These are phyloP conservation scores for Sebastes hubbsi DNA, from an alignment of 2,797 vertebrate genomes.

Conservation along the genomic window DNA sequence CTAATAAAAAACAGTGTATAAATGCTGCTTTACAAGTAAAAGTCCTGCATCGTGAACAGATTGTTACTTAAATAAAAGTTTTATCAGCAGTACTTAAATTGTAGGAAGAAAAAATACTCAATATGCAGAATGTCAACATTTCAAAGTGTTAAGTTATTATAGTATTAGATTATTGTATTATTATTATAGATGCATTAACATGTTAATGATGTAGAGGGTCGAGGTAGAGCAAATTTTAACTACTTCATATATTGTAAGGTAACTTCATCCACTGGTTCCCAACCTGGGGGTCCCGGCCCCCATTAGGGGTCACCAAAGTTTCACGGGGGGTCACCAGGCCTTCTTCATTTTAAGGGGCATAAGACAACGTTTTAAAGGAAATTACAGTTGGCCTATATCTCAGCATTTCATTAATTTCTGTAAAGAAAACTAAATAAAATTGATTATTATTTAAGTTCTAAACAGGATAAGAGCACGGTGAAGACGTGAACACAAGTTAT, in stretches of 20 bases:
- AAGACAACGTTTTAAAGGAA: no score
- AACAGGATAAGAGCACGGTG: no score
- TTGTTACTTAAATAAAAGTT: background rate
- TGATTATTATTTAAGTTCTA: no score
- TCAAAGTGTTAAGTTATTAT: background rate
- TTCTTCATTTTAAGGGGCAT: fast-evolving
- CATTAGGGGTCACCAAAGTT: no score
- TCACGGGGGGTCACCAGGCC: fast-evolving
- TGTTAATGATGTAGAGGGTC: fast-evolving
- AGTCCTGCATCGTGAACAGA: background rate
- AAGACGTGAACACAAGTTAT: no score
- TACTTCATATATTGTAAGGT: background rate
- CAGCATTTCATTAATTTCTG: no score
- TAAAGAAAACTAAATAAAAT: no score
- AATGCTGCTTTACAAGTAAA: background rate
- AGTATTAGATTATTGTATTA: no score
- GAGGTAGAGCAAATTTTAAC: background rate
- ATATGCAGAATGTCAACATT: background rate
- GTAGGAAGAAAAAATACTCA: background rate
- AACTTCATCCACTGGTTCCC: background rate
- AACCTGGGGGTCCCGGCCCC: no score
- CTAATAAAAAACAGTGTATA: background rate
- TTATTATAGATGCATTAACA: no score
- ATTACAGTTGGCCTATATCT: no score
- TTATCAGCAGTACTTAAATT: background rate